Conservation (phyloP, 1,140 invertebrate genomes). For the Cotesia vestalis region DNA sequence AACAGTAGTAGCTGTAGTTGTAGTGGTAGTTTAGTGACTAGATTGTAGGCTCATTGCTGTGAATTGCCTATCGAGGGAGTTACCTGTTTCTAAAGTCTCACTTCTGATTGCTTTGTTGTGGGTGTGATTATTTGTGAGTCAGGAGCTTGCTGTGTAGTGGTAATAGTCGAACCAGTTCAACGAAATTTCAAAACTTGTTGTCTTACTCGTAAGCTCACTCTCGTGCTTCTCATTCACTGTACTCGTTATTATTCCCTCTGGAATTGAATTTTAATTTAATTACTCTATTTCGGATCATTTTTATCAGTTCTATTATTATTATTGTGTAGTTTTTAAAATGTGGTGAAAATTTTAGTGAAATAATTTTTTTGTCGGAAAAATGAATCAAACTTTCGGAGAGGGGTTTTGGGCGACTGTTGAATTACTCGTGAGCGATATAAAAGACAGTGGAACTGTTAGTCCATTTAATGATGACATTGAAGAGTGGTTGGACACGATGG, state of each 20-base stretch:
- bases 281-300: no score
- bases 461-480: slow-evolving; percentile 47
- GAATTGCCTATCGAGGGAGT: slow-evolving; percentile 47
- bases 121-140: slow-evolving; percentile 30
- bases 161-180: neutral
- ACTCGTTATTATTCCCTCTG: neutral
- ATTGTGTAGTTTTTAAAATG: no score
- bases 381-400: slow-evolving; percentile 34
- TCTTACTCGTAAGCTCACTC: neutral
- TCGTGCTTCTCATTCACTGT: neutral
- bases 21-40: no score
- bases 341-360: no score
- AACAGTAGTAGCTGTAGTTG: neutral
- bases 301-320: no score
- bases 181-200: no score
- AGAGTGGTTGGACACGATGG: slow-evolving; percentile 51
- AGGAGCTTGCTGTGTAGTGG: neutral
- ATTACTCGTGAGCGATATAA: slow-evolving; percentile 42
- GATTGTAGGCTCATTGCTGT: slow-evolving; percentile 5
- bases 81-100: slow-evolving; percentile 40
- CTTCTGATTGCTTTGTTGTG: slow-evolving; percentile 30
- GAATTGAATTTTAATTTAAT: no score
- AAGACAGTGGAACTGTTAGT: slow-evolving; percentile 29
- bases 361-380: neutral
- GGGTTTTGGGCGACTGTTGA: slow-evolving; percentile 51